Percentiles rank a stretch among this genome's conserved stretches.
phyloP scores from a whole-genome alignment of 2,888 invertebrate species.

The Phortica okadai region DNA sequence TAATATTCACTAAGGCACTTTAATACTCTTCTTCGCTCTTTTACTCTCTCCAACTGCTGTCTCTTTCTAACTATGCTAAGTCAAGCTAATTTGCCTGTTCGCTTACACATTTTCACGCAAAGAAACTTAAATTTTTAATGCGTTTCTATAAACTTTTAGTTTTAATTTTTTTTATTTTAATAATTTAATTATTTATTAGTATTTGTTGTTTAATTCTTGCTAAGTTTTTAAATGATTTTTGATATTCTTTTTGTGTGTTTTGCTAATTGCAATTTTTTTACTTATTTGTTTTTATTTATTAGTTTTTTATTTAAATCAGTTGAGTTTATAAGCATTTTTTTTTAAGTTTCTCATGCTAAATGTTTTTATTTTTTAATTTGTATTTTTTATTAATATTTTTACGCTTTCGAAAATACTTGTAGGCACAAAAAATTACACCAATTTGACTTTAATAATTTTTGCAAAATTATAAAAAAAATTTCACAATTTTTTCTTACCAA shows the following conservation, averaged over 20 bases:
- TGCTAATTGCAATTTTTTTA: neutral
- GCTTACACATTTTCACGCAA: too few relatives aligned
- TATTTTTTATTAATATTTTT: conserved; percentile 39
- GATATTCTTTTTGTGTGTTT: neutral
- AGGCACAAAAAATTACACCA: conserved; percentile 26
- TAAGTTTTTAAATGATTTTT: neutral
- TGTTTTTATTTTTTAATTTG: conserved; percentile 40
- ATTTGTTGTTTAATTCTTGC: neutral
- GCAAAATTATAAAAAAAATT: neutral
- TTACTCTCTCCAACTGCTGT: neutral
- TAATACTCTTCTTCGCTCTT: conserved; percentile 55
- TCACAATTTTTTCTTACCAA: neutral
- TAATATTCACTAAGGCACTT: conserved; percentile 62
- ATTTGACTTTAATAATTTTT: conserved; percentile 30
- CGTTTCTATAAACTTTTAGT: neutral
- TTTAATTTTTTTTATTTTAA: neutral
- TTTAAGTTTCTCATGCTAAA: neutral
- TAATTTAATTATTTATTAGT: too few relatives aligned
- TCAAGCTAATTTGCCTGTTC: too few relatives aligned
- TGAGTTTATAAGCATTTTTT: neutral
- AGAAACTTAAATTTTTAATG: neutral
- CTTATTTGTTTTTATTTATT: too few relatives aligned
- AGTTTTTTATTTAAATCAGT: too few relatives aligned
- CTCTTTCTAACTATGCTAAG: neutral
- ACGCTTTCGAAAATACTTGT: conserved; percentile 33